Base-by-base conservation (phyloP, 53 echinoderm and acorn worm genomes). In the Glandiceps talaboti region DNA sequence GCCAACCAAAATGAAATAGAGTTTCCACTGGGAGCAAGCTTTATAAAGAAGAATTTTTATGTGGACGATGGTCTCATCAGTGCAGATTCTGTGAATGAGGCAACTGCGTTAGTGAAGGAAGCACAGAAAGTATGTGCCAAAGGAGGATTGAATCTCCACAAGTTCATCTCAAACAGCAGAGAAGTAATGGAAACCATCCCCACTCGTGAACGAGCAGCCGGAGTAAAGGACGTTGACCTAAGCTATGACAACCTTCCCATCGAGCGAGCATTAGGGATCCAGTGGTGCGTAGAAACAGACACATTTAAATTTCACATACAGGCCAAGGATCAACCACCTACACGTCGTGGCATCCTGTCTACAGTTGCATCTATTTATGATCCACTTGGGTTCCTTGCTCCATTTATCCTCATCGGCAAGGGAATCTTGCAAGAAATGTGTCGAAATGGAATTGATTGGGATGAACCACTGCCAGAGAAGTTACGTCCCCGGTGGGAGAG, bases 321-420 rank as follows among this genome's bases (percentile, higher is more conserved):
- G 1, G 32, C 73, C 14, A 80, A 81, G 26, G 84, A 83, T 28
- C 73, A 30, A 1, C 77, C 77, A 26, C 27, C 29, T 12, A 87
- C 87, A 6, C n/a, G 82, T 20, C 31, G 87, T 32, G 80, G 85
- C 14, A 82, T 87, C 30, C 76, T 88, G 6, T 88, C 91, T 0
- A 77, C 77, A 0, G 81, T 88, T 0, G 32, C 73, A 31, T 84
- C 85, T 1, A 31, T 88, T 28, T 91, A 80, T 32, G 87, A 91
- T 79, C 91, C 91, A 25, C 26, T 82, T 30, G 87, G 85, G 0
- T 75, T 90, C 27, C 28, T 76, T 27, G 94, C 88, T 1, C 94
- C 94, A 29, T 79, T 94, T 14, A 74, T 87, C 30, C 64, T 94
- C 80, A 72, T 74, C 1, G 94, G 86, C 28, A 91, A 87, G 77